Percentiles rank a stretch among this genome's conserved stretches.
These are phyloP conservation scores for Lymantria monacha DNA, from an alignment of 2,888 invertebrate species.

Conservation along the genomic window DNA sequence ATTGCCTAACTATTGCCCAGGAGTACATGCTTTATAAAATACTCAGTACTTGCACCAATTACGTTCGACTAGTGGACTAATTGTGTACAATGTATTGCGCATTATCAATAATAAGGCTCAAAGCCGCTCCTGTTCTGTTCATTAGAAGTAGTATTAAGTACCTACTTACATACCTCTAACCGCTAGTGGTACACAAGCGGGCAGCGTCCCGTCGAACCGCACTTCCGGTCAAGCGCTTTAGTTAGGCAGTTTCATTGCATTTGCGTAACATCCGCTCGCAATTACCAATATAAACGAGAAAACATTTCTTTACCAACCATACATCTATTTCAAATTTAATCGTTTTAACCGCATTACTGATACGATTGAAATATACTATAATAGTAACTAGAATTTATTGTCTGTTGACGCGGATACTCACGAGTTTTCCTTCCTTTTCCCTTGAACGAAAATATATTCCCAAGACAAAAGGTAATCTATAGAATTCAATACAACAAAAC, in stretches of 20 bases:
- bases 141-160: slow-evolving; percentile 53
- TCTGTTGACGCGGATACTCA: too few relatives aligned
- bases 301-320: slow-evolving; percentile 20
- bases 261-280: slow-evolving; percentile 68
- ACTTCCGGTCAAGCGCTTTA: slow-evolving; percentile 66
- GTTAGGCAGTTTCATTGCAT: slow-evolving; percentile 35
- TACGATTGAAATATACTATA: too few relatives aligned
- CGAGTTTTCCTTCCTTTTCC: too few relatives aligned
- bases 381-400: too few relatives aligned
- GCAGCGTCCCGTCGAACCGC: slow-evolving; percentile 33
- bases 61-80: slow-evolving; percentile 34
- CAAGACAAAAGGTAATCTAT: too few relatives aligned
- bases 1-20: slow-evolving; percentile 20
- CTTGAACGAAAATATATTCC: too few relatives aligned
- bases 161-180: slow-evolving; percentile 13
- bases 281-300: slow-evolving; percentile 48
- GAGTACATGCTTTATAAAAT: slow-evolving; percentile 35
- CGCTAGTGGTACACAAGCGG: slow-evolving; percentile 4
- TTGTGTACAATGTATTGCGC: slow-evolving; percentile 44
- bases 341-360: too few relatives aligned
- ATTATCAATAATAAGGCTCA: slow-evolving; percentile 46
- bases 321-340: neutral
- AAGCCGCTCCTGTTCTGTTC: slow-evolving; percentile 46
- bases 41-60: slow-evolving; percentile 33
- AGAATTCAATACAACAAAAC: too few relatives aligned